Base-by-base conservation (phyloP, 2,888 invertebrate species). In the Eutolmus rufibarbis region DNA sequence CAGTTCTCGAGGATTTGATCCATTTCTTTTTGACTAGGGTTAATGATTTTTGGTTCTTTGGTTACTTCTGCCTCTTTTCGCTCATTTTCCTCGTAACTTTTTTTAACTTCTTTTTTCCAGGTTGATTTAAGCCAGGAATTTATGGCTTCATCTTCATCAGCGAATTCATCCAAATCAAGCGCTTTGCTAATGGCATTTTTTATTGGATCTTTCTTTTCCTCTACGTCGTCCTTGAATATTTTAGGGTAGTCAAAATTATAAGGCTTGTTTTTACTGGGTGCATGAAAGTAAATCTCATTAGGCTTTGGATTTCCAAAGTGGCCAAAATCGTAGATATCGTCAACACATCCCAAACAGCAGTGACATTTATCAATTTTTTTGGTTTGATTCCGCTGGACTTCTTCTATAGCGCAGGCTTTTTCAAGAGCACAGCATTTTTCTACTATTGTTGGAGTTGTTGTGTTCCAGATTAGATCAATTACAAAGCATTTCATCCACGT, bases 1-100 rank as follows among this genome's bases (percentile, higher is more conserved):
- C 90, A 91, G 12, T 89, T 31, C 3, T 87, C 87, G 1, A 92
- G 88, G 89, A 92, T 90, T 28, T 88, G 78, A 34, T 88, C 87
- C 91, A 92, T 91, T 23, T 85, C 23, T n/a, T 66, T 37, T 34
- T 66, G 2, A 46, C 5, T 46, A 16, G 43, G 43, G 3, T 46
- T 46, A 46, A 46, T 46, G 14, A 46, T 46, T 46, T 14, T 1
- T 1, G 2, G 14, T 4, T 14, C 16, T 46, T 46, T 12, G 3
- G 0, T 57, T 8, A 9, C 4, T 19, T 43, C 37, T 43, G 37
- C 5, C 51, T 40, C 2, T 31, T 66, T 43, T 37, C 14, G 14
- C 9, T 74, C n/a, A 23, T 31, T 43, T 89, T 56, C 37, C 88
- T 87, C n/a, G 14, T 37, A 87, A 87, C 86, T 88, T 76, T 46